phyloP scores from a whole-genome alignment of 2,888 invertebrate genomes.

The Ectemnius lituratus region DNA sequence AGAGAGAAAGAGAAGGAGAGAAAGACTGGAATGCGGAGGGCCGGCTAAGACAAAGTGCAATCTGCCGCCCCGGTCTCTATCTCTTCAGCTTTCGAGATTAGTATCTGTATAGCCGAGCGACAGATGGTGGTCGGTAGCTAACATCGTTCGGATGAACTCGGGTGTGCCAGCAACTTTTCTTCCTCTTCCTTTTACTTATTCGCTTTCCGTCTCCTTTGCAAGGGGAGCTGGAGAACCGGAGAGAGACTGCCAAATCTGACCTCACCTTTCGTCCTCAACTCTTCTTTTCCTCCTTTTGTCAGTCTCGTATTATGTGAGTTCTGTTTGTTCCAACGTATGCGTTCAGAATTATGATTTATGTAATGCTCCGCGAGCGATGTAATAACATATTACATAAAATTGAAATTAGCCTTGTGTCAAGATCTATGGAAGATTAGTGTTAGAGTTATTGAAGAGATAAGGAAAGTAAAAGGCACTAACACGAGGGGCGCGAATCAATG shows the following conservation, averaged over 20 bases:
- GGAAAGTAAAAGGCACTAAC: too few species aligned
- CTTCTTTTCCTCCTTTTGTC: too few species aligned
- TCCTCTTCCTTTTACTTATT: slow-evolving; percentile 20
- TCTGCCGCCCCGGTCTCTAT: slow-evolving; percentile 60
- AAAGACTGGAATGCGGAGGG: slow-evolving; percentile 62
- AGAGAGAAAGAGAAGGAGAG: too few species aligned
- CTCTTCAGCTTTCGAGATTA: slow-evolving; percentile 64
- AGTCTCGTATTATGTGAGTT: too few species aligned
- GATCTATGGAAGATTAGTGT: too few species aligned
- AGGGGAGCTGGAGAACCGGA: not conserved
- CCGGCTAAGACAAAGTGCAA: slow-evolving; percentile 69
- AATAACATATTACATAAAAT: too few species aligned
- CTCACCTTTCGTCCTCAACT: too few species aligned
- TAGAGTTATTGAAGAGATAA: too few species aligned
- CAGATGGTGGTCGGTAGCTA: slow-evolving; percentile 70
- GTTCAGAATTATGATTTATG: too few species aligned
- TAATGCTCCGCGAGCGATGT: too few species aligned
- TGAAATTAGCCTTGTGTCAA: too few species aligned
- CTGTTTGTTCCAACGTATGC: too few species aligned
- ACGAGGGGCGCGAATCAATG: slow-evolving; percentile 4
- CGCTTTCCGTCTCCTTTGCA: not conserved
- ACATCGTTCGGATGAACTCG: slow-evolving; percentile 48
- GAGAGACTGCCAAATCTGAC: not conserved
- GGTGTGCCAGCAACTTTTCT: slow-evolving; percentile 46
- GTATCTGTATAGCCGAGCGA: slow-evolving; percentile 68